Evolutionary conservation across 2,888 invertebrate genomes (phyloP).

Genomic region (Torymus auratus): DNA sequence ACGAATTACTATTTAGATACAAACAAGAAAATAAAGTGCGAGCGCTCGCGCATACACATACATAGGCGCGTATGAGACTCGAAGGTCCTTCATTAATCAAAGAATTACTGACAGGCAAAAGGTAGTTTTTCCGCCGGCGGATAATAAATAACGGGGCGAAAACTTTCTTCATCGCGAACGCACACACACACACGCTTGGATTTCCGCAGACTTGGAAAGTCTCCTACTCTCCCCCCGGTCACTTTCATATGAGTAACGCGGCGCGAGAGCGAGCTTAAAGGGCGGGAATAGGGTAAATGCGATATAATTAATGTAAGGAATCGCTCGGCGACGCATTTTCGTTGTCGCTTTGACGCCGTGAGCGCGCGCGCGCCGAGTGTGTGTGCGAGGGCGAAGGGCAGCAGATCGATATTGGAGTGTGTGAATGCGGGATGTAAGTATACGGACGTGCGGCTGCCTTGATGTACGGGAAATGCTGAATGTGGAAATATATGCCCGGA

Average conservation of each 20-base stretch:
- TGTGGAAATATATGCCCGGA: too few species aligned
- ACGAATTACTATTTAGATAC: conserved; percentile 43
- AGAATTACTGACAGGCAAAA: conserved; percentile 53
- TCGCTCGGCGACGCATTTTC: conserved; percentile 52
- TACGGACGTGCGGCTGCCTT: too few species aligned
- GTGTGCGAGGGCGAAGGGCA: not conserved
- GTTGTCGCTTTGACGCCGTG: conserved; percentile 7
- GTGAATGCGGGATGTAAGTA: not conserved
- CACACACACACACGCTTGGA: conserved; percentile 3
- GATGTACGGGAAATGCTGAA: too few species aligned
- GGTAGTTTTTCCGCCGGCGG: conserved; percentile 50
- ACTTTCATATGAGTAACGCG: conserved; percentile 4
- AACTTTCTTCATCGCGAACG: conserved; percentile 47
- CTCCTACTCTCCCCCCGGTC: not conserved
- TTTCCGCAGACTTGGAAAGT: conserved; percentile 31
- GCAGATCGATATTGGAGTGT: conserved; percentile 22
- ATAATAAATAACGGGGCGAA: conserved; percentile 55
- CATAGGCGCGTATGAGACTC: too few species aligned
- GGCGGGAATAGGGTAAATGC: conserved; percentile 59
- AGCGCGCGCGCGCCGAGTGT: not conserved
- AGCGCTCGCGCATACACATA: not conserved
- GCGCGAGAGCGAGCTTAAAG: conserved; percentile 21
- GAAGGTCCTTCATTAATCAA: conserved; percentile 52
- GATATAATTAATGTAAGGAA: conserved; percentile 66
- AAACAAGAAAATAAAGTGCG: conserved; percentile 37